Evolutionary conservation across 2,888 invertebrate genomes (phyloP), one percentile per base, ranked within the genome.

Genomic region (Eretmocerus hayati): DNA sequence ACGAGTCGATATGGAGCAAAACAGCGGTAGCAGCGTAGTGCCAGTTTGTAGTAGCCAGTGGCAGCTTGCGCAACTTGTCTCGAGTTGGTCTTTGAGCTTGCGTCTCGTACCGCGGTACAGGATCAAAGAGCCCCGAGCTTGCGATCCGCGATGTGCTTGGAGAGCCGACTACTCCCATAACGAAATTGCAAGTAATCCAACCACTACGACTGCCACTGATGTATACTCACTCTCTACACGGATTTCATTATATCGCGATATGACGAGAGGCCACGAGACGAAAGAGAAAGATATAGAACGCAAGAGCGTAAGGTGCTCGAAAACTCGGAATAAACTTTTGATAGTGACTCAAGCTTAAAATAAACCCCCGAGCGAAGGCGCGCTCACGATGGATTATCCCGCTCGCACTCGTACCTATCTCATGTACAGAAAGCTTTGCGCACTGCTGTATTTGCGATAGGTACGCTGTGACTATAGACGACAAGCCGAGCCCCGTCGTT

Each of bases 111-210:
- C n/a, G 32, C 23, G 20, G 32, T 8, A 15, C 21, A 22, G 31
- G 13, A 33, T 38, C 38, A 38, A 22, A 38, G 38, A 13, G 33
- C 11, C 11, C 15, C 16, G 50, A 50, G 46, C 36, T 42, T 50
- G 40, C 43, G 46, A 46, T 50, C 32, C 40, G 40, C 46, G 35
- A 41, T 41, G 44, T 37, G 37, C 41, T 16, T 41, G 41, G 44
- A 48, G 44, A 43, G 44, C 42, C 36, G 47, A 51, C 51, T 51
- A 44, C 51, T 8, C 30, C n/a, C n/a, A n/a, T 42, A 47, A 44
- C 41, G 48, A 45, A 42, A 51, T 48, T 33, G 45, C 44, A 42
- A n/a, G n/a, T n/a, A n/a, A n/a, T n/a, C n/a, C n/a, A n/a, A n/a
- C n/a, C n/a, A n/a, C n/a, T n/a, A n/a, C n/a, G n/a, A n/a, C n/a